Conservation (phyloP, 2,888 invertebrate genomes). For the Busseola fusca region DNA sequence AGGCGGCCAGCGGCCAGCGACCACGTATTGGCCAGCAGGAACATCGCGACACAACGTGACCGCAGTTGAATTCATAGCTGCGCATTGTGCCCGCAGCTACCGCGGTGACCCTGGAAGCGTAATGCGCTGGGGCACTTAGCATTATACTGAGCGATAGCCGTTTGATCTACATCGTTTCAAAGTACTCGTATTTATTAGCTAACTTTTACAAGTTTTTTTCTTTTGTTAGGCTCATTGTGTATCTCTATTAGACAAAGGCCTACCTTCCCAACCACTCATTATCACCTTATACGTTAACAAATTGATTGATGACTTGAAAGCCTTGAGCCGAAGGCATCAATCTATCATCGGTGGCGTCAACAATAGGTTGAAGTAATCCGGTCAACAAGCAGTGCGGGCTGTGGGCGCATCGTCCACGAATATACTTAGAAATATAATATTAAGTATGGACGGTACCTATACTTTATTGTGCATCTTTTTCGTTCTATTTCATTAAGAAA, state of each 20-base stretch:
- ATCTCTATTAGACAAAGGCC: slow-evolving; percentile 1
- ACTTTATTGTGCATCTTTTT: no score
- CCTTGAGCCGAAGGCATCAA: slow-evolving; percentile 12
- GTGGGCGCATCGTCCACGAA: slow-evolving; percentile 26
- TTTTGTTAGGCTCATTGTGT: not conserved
- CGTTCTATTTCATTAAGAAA: not conserved
- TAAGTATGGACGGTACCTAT: not conserved
- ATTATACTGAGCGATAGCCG: no score
- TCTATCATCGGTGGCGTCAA: slow-evolving; percentile 28
- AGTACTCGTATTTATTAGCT: not conserved
- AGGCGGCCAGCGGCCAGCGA: no score
- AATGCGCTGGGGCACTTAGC: no score
- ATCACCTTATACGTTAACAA: slow-evolving; percentile 17
- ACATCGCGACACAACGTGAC: no score
- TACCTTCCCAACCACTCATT: not conserved
- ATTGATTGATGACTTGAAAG: slow-evolving; percentile 41
- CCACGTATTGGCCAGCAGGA: no score
- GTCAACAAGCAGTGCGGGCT: slow-evolving; percentile 27
- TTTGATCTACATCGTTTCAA: not conserved
- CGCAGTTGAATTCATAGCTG: no score
- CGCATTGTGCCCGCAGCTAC: no score
- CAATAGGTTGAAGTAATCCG: slow-evolving; percentile 36
- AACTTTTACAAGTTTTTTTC: not conserved
- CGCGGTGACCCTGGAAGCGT: no score
- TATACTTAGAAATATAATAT: not conserved